These are phyloP conservation scores for Drosophila teissieri DNA, from an alignment of 1,140 invertebrate species.

Conservation along the genomic window DNA sequence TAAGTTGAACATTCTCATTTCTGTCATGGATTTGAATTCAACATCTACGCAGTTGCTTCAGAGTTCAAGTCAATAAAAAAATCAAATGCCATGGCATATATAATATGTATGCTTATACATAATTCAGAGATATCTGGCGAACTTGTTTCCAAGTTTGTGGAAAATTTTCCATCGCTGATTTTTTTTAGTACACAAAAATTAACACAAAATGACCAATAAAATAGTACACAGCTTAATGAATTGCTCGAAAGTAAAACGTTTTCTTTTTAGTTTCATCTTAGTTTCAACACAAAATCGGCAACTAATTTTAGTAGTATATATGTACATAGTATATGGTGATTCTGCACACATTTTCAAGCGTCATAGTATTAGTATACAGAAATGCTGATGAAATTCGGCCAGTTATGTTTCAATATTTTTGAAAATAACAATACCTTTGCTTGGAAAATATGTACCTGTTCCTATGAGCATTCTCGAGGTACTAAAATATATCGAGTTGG, in stretches of 20 bases:
- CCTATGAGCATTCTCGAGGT: background rate
- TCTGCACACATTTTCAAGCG: no score
- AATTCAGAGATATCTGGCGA: constrained; percentile 21
- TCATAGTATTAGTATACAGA: no score
- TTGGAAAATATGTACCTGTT: background rate
- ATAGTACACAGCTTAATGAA: background rate
- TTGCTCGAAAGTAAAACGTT: background rate
- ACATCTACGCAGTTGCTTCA: constrained; percentile 31
- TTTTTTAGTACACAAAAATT: constrained; percentile 3
- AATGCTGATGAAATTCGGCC: no score
- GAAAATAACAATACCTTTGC: no score
- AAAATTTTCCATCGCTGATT: constrained; percentile 22
- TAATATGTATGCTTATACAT: constrained; percentile 25
- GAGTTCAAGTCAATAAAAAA: constrained; percentile 17
- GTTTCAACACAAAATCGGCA: background rate
- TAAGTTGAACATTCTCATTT: constrained; percentile 17
- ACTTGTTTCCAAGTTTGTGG: constrained; percentile 40
- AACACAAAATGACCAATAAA: constrained; percentile 12
- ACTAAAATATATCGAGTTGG: constrained; percentile 3
- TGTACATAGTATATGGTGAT: no score
- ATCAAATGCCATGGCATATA: background rate
- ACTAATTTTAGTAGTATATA: no score
- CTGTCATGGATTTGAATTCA: constrained; percentile 1
- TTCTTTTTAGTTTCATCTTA: background rate
- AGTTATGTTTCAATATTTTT: no score